Evolutionary conservation across 1,140 invertebrate genomes (phyloP).

Genomic region (Bombus superbus): DNA sequence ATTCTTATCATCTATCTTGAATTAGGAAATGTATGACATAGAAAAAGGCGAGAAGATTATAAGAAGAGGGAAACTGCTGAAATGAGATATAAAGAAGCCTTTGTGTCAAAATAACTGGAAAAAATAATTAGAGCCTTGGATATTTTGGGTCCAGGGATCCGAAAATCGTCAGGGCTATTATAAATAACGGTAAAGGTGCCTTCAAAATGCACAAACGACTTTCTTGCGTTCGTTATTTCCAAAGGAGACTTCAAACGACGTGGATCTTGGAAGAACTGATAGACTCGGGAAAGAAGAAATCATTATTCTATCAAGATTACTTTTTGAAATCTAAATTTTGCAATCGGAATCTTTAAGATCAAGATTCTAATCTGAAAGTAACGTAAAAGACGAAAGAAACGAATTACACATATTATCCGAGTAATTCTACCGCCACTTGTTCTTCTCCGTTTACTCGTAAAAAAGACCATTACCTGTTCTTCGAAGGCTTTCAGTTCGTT

Average conservation of each 20-base stretch:
- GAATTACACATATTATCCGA: neutral
- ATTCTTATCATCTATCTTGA: too few species aligned
- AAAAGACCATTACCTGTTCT: slow-evolving; percentile 71
- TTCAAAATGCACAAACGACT: neutral
- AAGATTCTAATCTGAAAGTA: neutral
- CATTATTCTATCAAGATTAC: neutral
- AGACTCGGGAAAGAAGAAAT: neutral
- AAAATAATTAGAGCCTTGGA: neutral
- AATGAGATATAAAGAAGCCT: neutral
- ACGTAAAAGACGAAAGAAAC: neutral
- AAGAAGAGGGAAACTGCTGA: neutral
- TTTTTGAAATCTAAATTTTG: neutral
- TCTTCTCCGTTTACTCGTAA: neutral
- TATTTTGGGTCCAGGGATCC: neutral
- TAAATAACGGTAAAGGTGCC: neutral
- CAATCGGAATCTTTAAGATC: neutral
- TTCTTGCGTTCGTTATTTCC: too few species aligned
- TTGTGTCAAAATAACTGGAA: neutral
- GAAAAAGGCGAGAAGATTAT: neutral
- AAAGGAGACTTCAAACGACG: neutral
- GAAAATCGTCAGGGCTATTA: neutral
- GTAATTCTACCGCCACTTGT: neutral
- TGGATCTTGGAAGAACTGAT: neutral
- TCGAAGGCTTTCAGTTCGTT: slow-evolving; percentile 77
- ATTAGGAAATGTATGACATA: too few species aligned